Evolutionary conservation across 2,113 vertebrate genomes (phyloP).

Genomic region (Myotis yumanensis): DNA sequence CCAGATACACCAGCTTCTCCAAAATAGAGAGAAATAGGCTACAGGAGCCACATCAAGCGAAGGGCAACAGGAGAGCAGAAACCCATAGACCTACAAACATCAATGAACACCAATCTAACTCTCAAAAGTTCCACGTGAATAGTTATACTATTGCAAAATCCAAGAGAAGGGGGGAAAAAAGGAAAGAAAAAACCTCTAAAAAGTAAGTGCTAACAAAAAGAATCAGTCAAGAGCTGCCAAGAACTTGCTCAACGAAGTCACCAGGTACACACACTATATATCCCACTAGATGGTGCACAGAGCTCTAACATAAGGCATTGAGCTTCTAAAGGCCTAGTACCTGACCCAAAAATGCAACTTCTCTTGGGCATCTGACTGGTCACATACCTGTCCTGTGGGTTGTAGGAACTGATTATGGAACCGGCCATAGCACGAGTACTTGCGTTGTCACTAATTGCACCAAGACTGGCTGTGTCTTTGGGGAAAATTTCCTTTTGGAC

Average conservation of each 20-base stretch:
- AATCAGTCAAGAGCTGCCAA: conserved; percentile 48
- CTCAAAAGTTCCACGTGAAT: background rate
- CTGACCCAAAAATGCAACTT: background rate
- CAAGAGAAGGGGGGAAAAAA: background rate
- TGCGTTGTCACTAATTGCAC: conserved; percentile 95
- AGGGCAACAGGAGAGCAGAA: background rate
- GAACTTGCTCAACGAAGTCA: conserved; percentile 20
- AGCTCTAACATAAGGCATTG: background rate
- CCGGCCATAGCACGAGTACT: conserved; percentile 99
- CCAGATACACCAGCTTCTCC: conserved; percentile 18
- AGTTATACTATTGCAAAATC: background rate
- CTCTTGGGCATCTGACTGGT: conserved; percentile 49
- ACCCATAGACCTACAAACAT: conserved; percentile 2
- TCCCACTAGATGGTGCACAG: background rate
- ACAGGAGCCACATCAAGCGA: conserved; percentile 3
- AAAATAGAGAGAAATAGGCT: conserved; percentile 34
- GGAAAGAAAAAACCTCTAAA: background rate
- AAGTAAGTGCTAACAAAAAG: conserved; percentile 41
- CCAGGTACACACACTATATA: background rate
- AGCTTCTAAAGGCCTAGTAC: background rate
- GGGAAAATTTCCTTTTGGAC: conserved; percentile 93
- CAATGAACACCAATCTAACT: conserved; percentile 2
- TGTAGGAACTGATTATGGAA: conserved; percentile 98
- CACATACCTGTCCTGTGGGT: conserved; percentile 95
- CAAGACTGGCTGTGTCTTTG: conserved; percentile 95